phyloP scores from a whole-genome alignment of 2,888 invertebrate species.

The Stenodema calcarata region DNA sequence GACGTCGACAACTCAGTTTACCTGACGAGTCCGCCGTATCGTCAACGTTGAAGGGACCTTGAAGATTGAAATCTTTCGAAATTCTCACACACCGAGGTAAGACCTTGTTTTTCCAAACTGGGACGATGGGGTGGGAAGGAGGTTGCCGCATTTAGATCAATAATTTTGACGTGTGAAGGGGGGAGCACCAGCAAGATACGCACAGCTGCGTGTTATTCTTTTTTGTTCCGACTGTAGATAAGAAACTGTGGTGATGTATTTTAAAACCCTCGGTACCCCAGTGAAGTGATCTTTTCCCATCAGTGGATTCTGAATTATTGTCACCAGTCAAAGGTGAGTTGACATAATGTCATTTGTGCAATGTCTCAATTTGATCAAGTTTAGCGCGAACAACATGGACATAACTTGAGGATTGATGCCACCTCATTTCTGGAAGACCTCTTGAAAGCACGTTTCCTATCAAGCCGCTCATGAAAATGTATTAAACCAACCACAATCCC shows the following conservation, averaged over 20 bases:
- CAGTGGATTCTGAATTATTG: background rate
- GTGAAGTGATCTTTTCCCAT: background rate
- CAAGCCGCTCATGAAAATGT: no score
- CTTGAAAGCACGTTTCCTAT: no score
- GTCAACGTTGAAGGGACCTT: background rate
- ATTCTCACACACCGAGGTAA: background rate
- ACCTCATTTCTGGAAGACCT: no score
- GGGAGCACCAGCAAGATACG: background rate
- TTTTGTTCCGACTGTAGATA: background rate
- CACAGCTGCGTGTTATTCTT: background rate
- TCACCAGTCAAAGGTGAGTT: background rate
- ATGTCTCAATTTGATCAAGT: background rate
- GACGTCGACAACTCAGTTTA: background rate
- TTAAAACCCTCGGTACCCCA: no score
- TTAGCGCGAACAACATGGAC: background rate
- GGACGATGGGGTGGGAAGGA: background rate
- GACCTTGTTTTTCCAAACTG: background rate
- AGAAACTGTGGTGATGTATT: background rate
- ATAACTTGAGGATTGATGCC: no score
- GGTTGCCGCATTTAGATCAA: constrained; percentile 40
- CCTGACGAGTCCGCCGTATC: background rate
- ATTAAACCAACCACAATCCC: no score
- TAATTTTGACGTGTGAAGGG: constrained; percentile 22
- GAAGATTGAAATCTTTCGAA: background rate
- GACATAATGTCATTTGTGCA: background rate